phyloP scores from a whole-genome alignment of 2,888 invertebrate species.

The Nyleta sp. region DNA sequence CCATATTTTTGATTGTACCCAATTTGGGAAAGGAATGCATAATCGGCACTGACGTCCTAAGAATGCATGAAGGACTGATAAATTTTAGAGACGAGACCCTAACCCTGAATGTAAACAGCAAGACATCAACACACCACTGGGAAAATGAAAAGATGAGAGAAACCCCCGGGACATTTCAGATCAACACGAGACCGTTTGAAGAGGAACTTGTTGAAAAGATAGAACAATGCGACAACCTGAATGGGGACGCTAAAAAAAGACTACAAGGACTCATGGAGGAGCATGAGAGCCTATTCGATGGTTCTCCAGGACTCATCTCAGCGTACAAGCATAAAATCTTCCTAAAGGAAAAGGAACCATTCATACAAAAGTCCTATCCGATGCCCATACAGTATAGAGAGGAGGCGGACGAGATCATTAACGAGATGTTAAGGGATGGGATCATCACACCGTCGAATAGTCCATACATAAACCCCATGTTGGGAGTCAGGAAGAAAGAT shows the following conservation, averaged over 20 bases:
- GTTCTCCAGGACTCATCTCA: too few species aligned
- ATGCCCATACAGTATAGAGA: neutral
- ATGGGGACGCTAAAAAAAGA: too few species aligned
- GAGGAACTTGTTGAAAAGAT: too few species aligned
- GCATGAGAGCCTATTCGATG: too few species aligned
- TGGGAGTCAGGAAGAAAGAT: conserved; percentile 6
- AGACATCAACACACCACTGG: too few species aligned
- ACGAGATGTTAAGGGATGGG: neutral
- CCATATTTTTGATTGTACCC: neutral
- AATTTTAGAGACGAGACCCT: neutral
- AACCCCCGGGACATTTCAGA: too few species aligned
- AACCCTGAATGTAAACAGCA: neutral
- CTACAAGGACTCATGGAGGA: too few species aligned
- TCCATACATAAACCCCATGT: neutral
- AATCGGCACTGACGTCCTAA: neutral
- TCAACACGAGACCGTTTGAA: too few species aligned
- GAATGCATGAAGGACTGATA: neutral
- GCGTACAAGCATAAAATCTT: conserved; percentile 9
- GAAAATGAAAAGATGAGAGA: too few species aligned
- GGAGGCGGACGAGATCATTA: conserved; percentile 1
- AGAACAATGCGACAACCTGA: too few species aligned
- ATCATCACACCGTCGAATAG: conserved; percentile 8
- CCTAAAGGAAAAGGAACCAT: neutral
- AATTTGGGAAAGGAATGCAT: neutral
- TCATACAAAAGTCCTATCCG: neutral